Percentiles rank a stretch among this genome's conserved stretches.
phyloP scores from a whole-genome alignment of 2,888 invertebrate species.

The Acrobasis repandana region DNA sequence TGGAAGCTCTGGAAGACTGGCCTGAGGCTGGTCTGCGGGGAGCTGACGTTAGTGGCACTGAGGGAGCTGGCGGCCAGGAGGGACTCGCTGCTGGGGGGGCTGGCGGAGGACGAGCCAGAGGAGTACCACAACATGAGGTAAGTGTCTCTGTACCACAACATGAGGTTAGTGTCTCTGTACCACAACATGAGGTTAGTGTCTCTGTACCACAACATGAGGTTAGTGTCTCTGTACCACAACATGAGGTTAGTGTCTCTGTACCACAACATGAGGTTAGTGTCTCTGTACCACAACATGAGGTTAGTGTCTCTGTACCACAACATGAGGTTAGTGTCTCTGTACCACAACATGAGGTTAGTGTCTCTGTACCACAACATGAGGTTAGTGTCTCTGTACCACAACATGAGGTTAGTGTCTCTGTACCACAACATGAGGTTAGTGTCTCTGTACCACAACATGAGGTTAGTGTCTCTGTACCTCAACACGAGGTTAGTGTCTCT shows the following conservation, averaged over 20 bases:
- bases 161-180: conserved; percentile 11
- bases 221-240: no score
- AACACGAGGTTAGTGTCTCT: no score
- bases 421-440: no score
- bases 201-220: no score
- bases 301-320: conserved; percentile 29
- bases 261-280: not conserved
- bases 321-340: no score
- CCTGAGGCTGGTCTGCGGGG: conserved; percentile 91
- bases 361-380: conserved; percentile 43
- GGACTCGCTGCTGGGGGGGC: conserved; percentile 58
- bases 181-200: no score
- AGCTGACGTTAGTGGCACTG: conserved; percentile 90
- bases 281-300: conserved; percentile 43
- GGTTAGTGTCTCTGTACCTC: no score
- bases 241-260: no score
- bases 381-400: conserved; percentile 34
- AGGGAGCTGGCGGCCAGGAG: conserved; percentile 88
- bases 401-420: no score
- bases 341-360: no score
- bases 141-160: not conserved
- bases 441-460: no score
- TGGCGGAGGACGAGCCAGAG: conserved; percentile 40
- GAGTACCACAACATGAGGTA: conserved; percentile 32
- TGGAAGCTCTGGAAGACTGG: conserved; percentile 98